A percentile compares a stretch with the other conserved stretches of the same genome.
These are phyloP conservation scores for Drosophila kokeensis DNA, from an alignment of 2,888 invertebrate genomes.

Conservation along the genomic window DNA sequence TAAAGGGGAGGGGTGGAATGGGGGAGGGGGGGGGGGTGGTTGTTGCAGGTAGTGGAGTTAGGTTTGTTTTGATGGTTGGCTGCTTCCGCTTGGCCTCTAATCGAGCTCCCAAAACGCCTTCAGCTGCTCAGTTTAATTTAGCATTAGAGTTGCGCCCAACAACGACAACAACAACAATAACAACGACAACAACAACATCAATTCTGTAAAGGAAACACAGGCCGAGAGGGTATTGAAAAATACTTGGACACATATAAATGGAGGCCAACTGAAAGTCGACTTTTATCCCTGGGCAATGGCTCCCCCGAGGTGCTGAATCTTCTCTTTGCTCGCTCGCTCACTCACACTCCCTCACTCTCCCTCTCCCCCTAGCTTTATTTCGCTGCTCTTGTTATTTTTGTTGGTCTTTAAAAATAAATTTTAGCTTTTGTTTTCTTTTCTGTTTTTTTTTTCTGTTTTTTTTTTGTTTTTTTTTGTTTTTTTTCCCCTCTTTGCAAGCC, in stretches of 20 bases:
- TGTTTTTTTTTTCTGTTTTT: neutral
- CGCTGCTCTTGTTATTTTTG: slow-evolving; percentile 6
- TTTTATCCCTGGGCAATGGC: slow-evolving; percentile 20
- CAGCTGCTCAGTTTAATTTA: slow-evolving; percentile 61
- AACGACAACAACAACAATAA: neutral
- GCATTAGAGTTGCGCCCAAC: slow-evolving; percentile 51
- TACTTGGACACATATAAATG: slow-evolving; percentile 63
- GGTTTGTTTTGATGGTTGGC: slow-evolving; percentile 6
- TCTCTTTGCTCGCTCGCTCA: neutral
- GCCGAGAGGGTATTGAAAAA: slow-evolving; percentile 38
- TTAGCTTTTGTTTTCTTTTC: slow-evolving; percentile 30
- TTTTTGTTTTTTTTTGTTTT: neutral
- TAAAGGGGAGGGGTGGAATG: accelerated
- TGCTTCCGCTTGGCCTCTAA: slow-evolving; percentile 61
- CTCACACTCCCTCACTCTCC: neutral
- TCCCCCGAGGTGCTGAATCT: slow-evolving; percentile 28
- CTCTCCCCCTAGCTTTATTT: neutral
- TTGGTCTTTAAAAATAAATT: slow-evolving; percentile 49
- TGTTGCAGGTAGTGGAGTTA: neutral
- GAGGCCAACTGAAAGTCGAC: slow-evolving; percentile 47
- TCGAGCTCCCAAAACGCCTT: slow-evolving; percentile 61
- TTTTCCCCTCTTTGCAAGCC: slow-evolving; percentile 17
- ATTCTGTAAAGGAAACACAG: neutral
- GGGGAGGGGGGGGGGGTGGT: neutral
- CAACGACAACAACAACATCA: neutral